Evolutionary conservation across 2,113 vertebrate species (phyloP), one percentile per base, ranked within the genome.

Genomic region (Pimephales promelas): DNA sequence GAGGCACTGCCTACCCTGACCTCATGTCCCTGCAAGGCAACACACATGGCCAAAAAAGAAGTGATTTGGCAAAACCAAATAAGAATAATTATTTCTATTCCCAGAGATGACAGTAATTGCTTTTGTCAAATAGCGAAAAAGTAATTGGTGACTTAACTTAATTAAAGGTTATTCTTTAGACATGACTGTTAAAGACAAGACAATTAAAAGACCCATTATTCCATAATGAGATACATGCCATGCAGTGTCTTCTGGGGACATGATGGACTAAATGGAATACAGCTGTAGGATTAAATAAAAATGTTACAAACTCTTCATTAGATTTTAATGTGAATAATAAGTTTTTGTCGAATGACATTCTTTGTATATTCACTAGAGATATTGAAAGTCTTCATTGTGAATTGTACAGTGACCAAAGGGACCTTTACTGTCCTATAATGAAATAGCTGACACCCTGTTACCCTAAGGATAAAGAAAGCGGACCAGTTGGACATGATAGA

Each of bases 151-250:
- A 87, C 40, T 40, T 79, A 88, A 86, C 88, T 92, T 94, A 92
- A 93, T 94, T 93, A 94, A 91, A 91, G 91, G 92, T 90, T 93
- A 92, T 80, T 70, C 89, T 90, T 91, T 91, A 92, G 86, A 89
- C 86, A 62, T 91, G 90, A 92, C 92, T 91, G 91, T 92, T 83
- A 92, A 93, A 92, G 91, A 93, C 92, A 92, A 91, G 90, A 92
- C 92, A 92, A 94, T 95, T 94, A 92, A 92, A 92, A 89, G 88
- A 88, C 88, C 82, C 82, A 87, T 94, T 93, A 93, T 92, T 94
- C 87, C 89, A 89, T 92, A 88, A 88, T 90, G 24, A 79, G 88
- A 89, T 90, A 89, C 85, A 91, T 88, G 90, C 88, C 85, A 86
- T 76, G 47, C 79, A 82, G 85, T 84, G 86, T 92, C 89, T 89